These are phyloP conservation scores for Cephus pulcher DNA, from an alignment of 2,888 invertebrate genomes.

Conservation along the genomic window DNA sequence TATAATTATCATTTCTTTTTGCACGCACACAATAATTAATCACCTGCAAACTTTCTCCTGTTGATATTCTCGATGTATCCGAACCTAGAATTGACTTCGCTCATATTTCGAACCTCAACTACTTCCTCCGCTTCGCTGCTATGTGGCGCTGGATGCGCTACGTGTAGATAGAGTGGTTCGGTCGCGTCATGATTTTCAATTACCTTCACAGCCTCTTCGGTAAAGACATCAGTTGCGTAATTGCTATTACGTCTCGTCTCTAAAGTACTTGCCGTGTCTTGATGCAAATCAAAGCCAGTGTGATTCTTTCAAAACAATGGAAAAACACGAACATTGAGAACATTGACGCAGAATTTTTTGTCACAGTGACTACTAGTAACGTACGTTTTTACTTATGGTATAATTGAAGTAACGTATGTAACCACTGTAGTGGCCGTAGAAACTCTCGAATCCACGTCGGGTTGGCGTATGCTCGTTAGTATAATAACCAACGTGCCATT, in stretches of 20 bases:
- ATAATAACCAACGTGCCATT: constrained; percentile 72
- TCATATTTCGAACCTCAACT: constrained; percentile 75
- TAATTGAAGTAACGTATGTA: constrained; percentile 84
- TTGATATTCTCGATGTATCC: constrained; percentile 76
- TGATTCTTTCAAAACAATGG: constrained; percentile 30
- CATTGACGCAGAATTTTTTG: neutral
- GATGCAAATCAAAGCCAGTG: constrained; percentile 67
- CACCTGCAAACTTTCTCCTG: constrained; percentile 81
- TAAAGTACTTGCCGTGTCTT: constrained; percentile 56
- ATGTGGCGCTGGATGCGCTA: constrained; percentile 86
- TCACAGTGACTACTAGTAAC: constrained; percentile 23
- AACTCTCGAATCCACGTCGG: constrained; percentile 81
- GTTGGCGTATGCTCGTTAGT: constrained; percentile 74
- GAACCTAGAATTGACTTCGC: constrained; percentile 76
- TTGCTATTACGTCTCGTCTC: constrained; percentile 67
- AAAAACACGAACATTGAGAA: constrained; percentile 12
- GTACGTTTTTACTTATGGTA: constrained; percentile 65
- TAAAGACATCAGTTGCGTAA: constrained; percentile 80
- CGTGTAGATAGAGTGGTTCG: constrained; percentile 81
- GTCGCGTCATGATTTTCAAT: constrained; percentile 71
- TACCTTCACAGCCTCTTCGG: constrained; percentile 73
- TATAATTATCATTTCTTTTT: neutral
- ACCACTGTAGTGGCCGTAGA: constrained; percentile 88
- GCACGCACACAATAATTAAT: constrained; percentile 13
- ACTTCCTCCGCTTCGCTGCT: constrained; percentile 76